These are phyloP conservation scores for Odontophorus gujanensis DNA, from an alignment of 2,113 vertebrate species.

Conservation along the genomic window DNA sequence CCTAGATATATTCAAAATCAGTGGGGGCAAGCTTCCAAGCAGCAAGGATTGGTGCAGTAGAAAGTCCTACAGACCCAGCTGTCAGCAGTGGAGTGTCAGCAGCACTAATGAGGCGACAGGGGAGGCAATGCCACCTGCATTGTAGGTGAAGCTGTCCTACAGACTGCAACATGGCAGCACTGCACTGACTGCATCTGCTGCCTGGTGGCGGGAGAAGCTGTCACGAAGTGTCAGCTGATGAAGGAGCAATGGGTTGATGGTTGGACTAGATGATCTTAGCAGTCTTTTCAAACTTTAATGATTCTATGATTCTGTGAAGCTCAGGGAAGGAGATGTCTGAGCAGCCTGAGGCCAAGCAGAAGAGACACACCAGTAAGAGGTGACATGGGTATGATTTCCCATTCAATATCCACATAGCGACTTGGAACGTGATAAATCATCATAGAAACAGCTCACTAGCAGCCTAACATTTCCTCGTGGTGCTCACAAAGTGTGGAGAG, in stretches of 20 bases:
- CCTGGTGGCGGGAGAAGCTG: background rate
- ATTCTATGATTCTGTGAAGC: background rate
- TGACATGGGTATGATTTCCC: constrained; percentile 44
- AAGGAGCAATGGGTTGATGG: too few relatives aligned
- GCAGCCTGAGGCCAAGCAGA: background rate
- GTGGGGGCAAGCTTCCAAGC: background rate
- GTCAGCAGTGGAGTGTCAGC: fast-evolving
- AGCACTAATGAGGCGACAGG: background rate
- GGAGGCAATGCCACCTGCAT: background rate
- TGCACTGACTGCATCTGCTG: background rate
- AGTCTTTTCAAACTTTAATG: too few relatives aligned
- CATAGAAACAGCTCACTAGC: constrained; percentile 57
- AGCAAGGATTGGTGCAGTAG: background rate
- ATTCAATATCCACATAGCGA: constrained; percentile 15
- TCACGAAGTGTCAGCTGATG: background rate
- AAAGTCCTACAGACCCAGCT: background rate
- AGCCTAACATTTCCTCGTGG: constrained; percentile 32
- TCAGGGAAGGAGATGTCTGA: background rate
- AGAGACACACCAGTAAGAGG: background rate
- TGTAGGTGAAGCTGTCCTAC: fast-evolving
- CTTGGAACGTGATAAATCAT: constrained; percentile 46
- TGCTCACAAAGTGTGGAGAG: constrained; percentile 51
- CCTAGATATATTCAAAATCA: background rate
- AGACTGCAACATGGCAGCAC: background rate
- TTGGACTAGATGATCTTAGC: too few relatives aligned